Evolutionary conservation across 1,140 invertebrate genomes (phyloP), one percentile per base, ranked within the genome.

Genomic region (Tribolium castaneum): DNA sequence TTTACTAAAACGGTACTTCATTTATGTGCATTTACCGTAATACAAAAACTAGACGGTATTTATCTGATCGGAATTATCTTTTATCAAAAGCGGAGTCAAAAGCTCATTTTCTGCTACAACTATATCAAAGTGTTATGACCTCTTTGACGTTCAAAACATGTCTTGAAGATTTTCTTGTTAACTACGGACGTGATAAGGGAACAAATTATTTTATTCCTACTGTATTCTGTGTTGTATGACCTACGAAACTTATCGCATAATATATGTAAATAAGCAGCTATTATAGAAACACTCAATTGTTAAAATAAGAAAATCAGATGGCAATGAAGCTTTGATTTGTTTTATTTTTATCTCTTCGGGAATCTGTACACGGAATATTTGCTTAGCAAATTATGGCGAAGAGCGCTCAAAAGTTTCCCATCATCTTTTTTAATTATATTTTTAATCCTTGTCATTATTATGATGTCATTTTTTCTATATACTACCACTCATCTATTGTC

Each of bases 401-500:
- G 7, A 45, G 9, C 39, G 7, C 22, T 25, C 19, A 19, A 59
- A 59, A 59, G 5, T 45, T 25, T 59, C 19, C n/a, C 54, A 59
- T 59, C 54, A 59, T 59, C 22, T 59, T 59, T 59, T 59, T 59
- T 59, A n/a, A 59, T 59, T 59, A 59, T 59, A 12, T 59, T 30
- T 59, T 19, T 59, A 22, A 22, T 59, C 54, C 19, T 59, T 59
- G 54, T 59, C 54, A 59, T 59, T 59, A 59, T 59, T 22, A 22
- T 59, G 54, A 56, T 56, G 52, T 56, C 52, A 56, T 56, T 56
- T 56, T 56, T 56, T 59, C 54, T 1, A n/a, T 59, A 59, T 19
- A 19, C 13, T 59, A 19, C 14, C 54, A 59, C n/a, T 25, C 9
- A 22, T 16, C 54, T 59, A 59, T 59, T 59, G 54, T 59, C 22